Percentiles rank a stretch among this genome's conserved stretches.
These are phyloP conservation scores for Terebella lapidaria DNA, from an alignment of 2,888 invertebrate genomes.

Conservation along the genomic window DNA sequence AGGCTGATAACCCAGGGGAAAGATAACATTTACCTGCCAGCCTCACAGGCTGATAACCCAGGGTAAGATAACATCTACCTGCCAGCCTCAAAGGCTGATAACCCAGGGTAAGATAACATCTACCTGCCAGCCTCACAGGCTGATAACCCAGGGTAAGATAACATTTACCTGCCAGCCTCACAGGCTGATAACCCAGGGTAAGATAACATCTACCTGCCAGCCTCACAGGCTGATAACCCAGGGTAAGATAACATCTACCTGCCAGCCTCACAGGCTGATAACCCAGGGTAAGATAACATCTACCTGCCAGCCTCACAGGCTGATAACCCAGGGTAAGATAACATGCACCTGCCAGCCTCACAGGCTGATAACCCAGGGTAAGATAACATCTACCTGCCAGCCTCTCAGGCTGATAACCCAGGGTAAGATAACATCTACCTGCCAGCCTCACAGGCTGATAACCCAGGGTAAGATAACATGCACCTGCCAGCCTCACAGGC, in stretches of 20 bases:
- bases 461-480: conserved; percentile 65
- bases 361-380: conserved; percentile 63
- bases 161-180: conserved; percentile 89
- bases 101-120: conserved; percentile 65
- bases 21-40: conserved; percentile 87
- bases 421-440: conserved; percentile 77
- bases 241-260: conserved; percentile 77
- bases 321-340: conserved; percentile 62
- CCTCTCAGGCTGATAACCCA: conserved; percentile 70
- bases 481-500: conserved; percentile 89
- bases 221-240: conserved; percentile 70
- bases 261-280: conserved; percentile 80
- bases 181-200: conserved; percentile 63
- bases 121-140: conserved; percentile 89
- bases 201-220: conserved; percentile 87
- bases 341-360: conserved; percentile 89
- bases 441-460: conserved; percentile 80
- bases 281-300: conserved; percentile 65
- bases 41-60: conserved; percentile 70
- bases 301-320: conserved; percentile 89
- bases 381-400: conserved; percentile 87
- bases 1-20: conserved; percentile 60
- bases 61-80: conserved; percentile 77
- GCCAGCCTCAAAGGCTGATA: conserved; percentile 80
- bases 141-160: conserved; percentile 62